Percentiles rank a stretch among this genome's conserved stretches.
Conservation (phyloP, 1,140 invertebrate species). For the Bombus soroeensis region DNA sequence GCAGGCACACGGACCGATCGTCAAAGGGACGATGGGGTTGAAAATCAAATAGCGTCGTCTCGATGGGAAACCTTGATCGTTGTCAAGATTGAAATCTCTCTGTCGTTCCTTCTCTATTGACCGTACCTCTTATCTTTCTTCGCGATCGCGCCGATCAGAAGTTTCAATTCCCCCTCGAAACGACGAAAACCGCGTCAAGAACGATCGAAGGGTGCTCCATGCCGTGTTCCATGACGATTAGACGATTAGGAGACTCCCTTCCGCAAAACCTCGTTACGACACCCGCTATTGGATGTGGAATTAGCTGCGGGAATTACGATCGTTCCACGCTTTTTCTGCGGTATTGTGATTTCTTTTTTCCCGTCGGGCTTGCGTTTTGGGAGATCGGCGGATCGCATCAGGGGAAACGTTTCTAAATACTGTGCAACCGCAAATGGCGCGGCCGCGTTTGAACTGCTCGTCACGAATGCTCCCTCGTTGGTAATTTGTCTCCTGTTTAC, state of each 20-base stretch:
- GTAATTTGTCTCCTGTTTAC: slow-evolving; percentile 4
- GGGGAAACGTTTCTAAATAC: slow-evolving; percentile 15
- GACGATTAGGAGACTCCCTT: slow-evolving; percentile 56
- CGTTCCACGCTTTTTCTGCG: neutral
- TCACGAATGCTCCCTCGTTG: neutral
- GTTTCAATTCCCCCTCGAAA: slow-evolving; percentile 25
- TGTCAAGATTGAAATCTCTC: slow-evolving; percentile 48
- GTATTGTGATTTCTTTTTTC: neutral
- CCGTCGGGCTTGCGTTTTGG: neutral
- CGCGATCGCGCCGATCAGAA: slow-evolving; percentile 53
- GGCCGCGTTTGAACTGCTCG: neutral
- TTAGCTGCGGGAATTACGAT: slow-evolving; percentile 51
- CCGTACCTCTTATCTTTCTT: slow-evolving; percentile 43
- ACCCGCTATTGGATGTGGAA: slow-evolving; percentile 47
- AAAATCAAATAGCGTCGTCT: slow-evolving; percentile 72
- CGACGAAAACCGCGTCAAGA: slow-evolving; percentile 18
- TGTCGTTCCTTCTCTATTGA: slow-evolving; percentile 18
- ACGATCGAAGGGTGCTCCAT: slow-evolving; percentile 41
- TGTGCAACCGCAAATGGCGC: neutral
- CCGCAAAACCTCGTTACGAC: slow-evolving; percentile 51
- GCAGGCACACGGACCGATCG: neutral
- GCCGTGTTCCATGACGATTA: slow-evolving; percentile 55
- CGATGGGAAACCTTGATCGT: slow-evolving; percentile 51
- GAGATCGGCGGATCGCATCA: neutral
- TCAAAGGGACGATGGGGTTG: slow-evolving; percentile 70